Evolutionary conservation across 2,113 vertebrate genomes (phyloP), one percentile per base, ranked within the genome.

Genomic region (Paradoxurus hermaphroditus): DNA sequence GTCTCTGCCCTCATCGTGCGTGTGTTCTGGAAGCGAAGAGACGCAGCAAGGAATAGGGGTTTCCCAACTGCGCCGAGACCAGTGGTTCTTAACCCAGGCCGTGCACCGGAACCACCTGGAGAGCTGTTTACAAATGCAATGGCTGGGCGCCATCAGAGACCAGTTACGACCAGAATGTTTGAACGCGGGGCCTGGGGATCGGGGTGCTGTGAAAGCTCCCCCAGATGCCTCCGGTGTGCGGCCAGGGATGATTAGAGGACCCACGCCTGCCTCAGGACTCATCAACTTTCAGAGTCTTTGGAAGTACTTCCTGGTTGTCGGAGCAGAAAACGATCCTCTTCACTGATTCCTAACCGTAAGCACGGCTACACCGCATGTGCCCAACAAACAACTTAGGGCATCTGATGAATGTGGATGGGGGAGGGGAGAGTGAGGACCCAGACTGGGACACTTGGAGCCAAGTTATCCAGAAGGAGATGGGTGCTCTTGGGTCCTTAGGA

Each of bases 1-100:
- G 1, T 5, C 31, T 62, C 51, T 9, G 1, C 79, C 79, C 19
- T 39, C 12, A 2, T 8, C 25, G 7, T 1, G 0, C 23, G 4
- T 49, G 1, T 1, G 5, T 73, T 62, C 84, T 9, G 21, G 16
- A 59, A 53, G 70, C 82, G 41, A 29, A 31, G 53, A 34, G 29
- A 62, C 29, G 18, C 39, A 23, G 51, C 39, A 25, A 21, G 19
- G 41, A 67, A 16, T 2, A 15, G n/a, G 1, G 4, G 27, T 72
- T 46, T 41, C 53, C 67, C 29, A 8, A 19, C 0, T 19, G 46
- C 53, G 41, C 39, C 19, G 11, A 9, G n/a, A 46, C 19, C 10
- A 1, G 18, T 12, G 68, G 63, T 25, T 36, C 70, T 88, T 63
- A 53, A 25, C 44, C 12, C 68, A 31, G 7, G 6, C 16, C 23